A percentile compares a stretch with the other conserved stretches of the same genome.
Conservation (phyloP, 2,797 vertebrate genomes). For the Emydoidea blandingii region DNA sequence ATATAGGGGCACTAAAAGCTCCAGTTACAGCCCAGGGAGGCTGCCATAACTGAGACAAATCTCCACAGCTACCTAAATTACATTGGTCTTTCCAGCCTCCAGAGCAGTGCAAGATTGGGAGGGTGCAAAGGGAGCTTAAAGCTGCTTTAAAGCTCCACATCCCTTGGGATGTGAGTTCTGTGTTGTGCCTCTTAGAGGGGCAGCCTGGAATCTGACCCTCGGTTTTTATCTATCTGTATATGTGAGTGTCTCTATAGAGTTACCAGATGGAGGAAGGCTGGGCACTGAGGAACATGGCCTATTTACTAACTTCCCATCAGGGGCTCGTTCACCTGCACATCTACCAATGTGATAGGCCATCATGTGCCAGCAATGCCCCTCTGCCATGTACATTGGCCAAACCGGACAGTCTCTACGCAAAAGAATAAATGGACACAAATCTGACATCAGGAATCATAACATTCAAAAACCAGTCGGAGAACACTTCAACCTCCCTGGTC, state of each 20-base stretch:
- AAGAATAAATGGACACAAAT: too few relatives aligned
- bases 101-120: rapidly evolving
- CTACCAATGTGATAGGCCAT: too few relatives aligned
- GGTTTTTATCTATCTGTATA: slow-evolving; percentile 22
- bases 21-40: neutral
- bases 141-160: neutral
- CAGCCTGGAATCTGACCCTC: slow-evolving; percentile 13
- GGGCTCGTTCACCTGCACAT: too few relatives aligned
- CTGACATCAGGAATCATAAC: too few relatives aligned
- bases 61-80: rapidly evolving
- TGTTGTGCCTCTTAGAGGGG: neutral
- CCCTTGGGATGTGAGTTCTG: neutral
- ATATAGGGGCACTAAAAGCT: neutral
- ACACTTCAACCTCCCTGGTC: too few relatives aligned
- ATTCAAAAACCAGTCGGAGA: too few relatives aligned
- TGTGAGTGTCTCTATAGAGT: neutral
- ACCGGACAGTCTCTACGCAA: too few relatives aligned
- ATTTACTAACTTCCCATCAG: slow-evolving; percentile 28
- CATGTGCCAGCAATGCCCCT: too few relatives aligned
- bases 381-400: too few relatives aligned
- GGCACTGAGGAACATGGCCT: slow-evolving; percentile 12
- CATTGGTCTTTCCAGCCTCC: rapidly evolving
- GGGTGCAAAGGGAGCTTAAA: slow-evolving; percentile 45
- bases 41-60: neutral
- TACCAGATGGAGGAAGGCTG: slow-evolving; percentile 14